Evolutionary conservation across 2,797 vertebrate genomes (phyloP).

Genomic region (Anas georgica): DNA sequence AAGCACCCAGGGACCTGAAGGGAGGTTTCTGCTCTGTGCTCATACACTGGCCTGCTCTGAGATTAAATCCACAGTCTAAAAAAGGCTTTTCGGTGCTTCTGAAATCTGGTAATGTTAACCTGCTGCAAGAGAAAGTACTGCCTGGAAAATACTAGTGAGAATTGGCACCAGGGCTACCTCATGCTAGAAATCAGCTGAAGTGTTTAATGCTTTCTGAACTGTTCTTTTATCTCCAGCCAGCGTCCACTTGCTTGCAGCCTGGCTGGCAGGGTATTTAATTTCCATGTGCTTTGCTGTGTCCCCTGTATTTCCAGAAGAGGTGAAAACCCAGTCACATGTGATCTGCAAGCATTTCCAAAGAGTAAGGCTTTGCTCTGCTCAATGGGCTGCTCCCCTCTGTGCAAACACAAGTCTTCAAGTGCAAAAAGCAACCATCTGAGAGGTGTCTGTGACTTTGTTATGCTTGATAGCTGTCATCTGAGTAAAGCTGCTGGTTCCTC

Average conservation of each 20-base stretch:
- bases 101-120: neutral
- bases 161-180: neutral
- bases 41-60: neutral
- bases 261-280: neutral
- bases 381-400: neutral
- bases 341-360: neutral
- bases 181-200: neutral
- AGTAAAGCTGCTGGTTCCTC: neutral
- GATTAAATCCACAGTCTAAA: neutral
- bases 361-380: neutral
- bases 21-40: neutral
- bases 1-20: neutral
- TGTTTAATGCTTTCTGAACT: neutral
- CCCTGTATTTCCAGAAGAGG: neutral
- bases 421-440: neutral
- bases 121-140: neutral
- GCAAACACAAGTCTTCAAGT: neutral
- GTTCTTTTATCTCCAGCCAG: neutral
- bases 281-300: neutral
- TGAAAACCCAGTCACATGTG: neutral
- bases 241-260: neutral
- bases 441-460: neutral
- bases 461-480: neutral
- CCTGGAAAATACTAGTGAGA: neutral
- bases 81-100: neutral